Conservation (phyloP, 1,140 invertebrate genomes). For the Agrilus planipennis region DNA sequence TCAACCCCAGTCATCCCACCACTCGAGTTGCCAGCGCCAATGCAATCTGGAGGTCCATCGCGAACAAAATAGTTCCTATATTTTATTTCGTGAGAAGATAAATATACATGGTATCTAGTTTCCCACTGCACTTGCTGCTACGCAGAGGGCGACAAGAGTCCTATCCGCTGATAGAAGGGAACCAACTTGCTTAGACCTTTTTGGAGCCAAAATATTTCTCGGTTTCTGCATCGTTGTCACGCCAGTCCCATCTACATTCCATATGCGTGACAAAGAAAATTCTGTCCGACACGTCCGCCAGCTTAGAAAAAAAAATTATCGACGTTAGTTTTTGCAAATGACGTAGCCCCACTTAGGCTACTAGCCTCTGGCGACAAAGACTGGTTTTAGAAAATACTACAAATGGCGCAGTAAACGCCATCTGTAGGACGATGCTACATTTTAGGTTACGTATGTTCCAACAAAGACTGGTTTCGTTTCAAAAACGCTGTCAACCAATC, state of each 20-base stretch:
- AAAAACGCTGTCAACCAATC: constrained; percentile 3
- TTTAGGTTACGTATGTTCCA: too few relatives aligned
- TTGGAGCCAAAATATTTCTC: too few relatives aligned
- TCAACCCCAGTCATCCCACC: constrained; percentile 9
- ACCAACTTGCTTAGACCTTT: constrained; percentile 2
- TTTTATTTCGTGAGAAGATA: constrained; percentile 9
- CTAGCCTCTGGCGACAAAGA: constrained; percentile 2
- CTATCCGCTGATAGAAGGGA: background rate
- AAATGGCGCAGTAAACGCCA: too few relatives aligned
- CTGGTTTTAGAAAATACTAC: too few relatives aligned
- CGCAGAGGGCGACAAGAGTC: background rate
- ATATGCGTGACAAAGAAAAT: constrained; percentile 3
- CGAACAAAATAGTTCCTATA: constrained; percentile 8
- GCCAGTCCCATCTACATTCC: too few relatives aligned
- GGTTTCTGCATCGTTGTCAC: too few relatives aligned
- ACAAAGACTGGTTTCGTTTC: constrained; percentile 1
- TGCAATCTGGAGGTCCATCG: constrained; percentile 10
- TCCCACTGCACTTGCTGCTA: constrained; percentile 7
- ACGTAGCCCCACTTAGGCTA: constrained; percentile 1
- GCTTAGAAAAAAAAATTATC: too few relatives aligned
- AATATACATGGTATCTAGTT: constrained; percentile 11
- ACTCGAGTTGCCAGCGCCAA: constrained; percentile 12
- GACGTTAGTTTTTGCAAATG: too few relatives aligned
- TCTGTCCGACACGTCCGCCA: too few relatives aligned
- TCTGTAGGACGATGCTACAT: too few relatives aligned